Conservation (phyloP, 2,113 vertebrate species). For the Lepus americanus region DNA sequence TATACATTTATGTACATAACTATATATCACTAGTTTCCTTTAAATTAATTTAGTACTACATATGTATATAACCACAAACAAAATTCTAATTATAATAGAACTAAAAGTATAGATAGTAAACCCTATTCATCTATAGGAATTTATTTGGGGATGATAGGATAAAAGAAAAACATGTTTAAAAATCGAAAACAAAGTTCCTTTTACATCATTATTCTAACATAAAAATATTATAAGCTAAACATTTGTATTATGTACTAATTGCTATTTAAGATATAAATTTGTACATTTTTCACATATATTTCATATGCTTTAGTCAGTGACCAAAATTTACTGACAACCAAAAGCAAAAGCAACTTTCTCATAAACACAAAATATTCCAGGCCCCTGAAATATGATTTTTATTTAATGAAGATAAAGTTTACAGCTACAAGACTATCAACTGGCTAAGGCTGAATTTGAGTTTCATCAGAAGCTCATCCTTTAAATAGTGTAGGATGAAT, state of each 20-base stretch:
- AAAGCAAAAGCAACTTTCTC: background rate
- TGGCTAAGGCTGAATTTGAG: background rate
- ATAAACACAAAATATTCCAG: background rate
- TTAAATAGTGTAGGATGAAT: constrained; percentile 44
- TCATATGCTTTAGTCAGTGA: background rate
- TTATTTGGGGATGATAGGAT: background rate
- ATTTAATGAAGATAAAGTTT: constrained; percentile 26
- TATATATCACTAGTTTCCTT: background rate
- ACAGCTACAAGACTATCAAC: background rate
- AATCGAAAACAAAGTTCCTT: background rate
- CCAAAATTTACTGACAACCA: background rate
- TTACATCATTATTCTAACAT: background rate
- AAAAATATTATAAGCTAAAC: background rate
- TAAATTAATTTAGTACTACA: background rate
- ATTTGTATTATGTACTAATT: background rate
- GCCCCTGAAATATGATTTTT: background rate
- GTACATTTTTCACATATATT: background rate
- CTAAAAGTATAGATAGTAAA: background rate
- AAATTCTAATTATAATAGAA: constrained; percentile 18
- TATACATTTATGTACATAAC: background rate
- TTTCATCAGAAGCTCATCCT: background rate
- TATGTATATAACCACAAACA: background rate
- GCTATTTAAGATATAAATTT: background rate
- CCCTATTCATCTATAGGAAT: background rate
- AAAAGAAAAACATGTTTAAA: background rate